These are phyloP conservation scores for Athalia circularis DNA, from an alignment of 2,888 invertebrate species.

Conservation along the genomic window DNA sequence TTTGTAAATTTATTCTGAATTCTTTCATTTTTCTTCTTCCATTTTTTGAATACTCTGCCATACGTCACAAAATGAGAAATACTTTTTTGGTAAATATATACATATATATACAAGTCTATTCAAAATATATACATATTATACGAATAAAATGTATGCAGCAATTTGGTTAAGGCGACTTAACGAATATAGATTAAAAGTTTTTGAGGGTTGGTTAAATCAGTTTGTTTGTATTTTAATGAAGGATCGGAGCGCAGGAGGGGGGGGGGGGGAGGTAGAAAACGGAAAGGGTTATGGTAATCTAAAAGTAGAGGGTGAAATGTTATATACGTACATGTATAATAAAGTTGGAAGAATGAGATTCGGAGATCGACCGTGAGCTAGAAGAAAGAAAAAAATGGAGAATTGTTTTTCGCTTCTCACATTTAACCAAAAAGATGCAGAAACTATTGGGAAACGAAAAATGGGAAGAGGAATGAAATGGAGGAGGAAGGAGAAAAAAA, in stretches of 20 bases:
- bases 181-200: constrained; percentile 73
- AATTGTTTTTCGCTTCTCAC: too few relatives aligned
- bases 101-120: not conserved
- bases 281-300: constrained; percentile 70
- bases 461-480: not conserved
- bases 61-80: too few relatives aligned
- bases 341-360: too few relatives aligned
- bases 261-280: constrained; percentile 46
- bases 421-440: too few relatives aligned
- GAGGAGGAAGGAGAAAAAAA: too few relatives aligned
- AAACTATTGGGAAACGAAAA: too few relatives aligned
- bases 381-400: too few relatives aligned
- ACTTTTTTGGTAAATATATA: not conserved
- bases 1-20: too few relatives aligned
- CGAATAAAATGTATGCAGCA: constrained; percentile 47
- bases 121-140: not conserved
- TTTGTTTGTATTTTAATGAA: constrained; percentile 73
- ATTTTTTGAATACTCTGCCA: too few relatives aligned
- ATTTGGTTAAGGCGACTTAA: constrained; percentile 71
- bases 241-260: constrained; percentile 33
- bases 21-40: too few relatives aligned
- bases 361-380: too few relatives aligned
- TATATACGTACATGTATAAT: too few relatives aligned
- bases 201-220: constrained; percentile 24
- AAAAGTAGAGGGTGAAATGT: constrained; percentile 48